A percentile compares a stretch with the other conserved stretches of the same genome.
These are phyloP conservation scores for Teleiodes luculella DNA, from an alignment of 2,888 invertebrate species.

Conservation along the genomic window DNA sequence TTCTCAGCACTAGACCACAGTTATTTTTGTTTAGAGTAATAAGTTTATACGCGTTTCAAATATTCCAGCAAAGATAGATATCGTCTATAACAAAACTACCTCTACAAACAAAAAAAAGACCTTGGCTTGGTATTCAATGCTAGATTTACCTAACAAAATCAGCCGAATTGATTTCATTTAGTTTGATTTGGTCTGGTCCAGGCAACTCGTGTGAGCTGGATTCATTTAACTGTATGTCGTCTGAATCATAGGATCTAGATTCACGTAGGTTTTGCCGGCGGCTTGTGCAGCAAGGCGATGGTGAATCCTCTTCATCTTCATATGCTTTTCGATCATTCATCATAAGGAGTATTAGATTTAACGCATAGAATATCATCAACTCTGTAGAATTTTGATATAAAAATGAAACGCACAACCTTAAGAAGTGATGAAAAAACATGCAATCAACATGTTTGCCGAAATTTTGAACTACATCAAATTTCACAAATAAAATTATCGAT, in stretches of 20 bases:
- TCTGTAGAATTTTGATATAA: no score
- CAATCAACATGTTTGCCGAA: not conserved
- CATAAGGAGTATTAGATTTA: not conserved
- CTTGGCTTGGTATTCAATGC: no score
- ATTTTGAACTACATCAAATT: no score
- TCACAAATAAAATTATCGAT: no score
- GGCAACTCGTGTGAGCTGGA: slow-evolving; percentile 30
- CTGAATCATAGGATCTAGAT: slow-evolving; percentile 2
- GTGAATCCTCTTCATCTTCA: not conserved
- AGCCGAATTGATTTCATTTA: slow-evolving; percentile 44
- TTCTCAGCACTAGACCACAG: no score
- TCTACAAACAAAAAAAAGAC: no score
- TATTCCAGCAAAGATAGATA: not conserved
- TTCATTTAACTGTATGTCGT: slow-evolving; percentile 17
- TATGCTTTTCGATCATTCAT: not conserved
- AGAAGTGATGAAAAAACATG: no score
- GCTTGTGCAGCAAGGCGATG: not conserved
- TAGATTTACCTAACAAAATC: slow-evolving; percentile 53
- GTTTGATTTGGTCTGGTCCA: slow-evolving; percentile 16
- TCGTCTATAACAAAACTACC: not conserved
- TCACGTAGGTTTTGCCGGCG: no score
- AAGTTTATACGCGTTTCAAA: not conserved
- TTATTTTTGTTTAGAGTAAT: no score
- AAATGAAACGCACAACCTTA: no score
- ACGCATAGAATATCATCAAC: not conserved